A percentile compares a stretch with the other conserved stretches of the same genome.
phyloP scores from a whole-genome alignment of 2,113 vertebrate genomes.

The Heloderma charlesbogerti region DNA sequence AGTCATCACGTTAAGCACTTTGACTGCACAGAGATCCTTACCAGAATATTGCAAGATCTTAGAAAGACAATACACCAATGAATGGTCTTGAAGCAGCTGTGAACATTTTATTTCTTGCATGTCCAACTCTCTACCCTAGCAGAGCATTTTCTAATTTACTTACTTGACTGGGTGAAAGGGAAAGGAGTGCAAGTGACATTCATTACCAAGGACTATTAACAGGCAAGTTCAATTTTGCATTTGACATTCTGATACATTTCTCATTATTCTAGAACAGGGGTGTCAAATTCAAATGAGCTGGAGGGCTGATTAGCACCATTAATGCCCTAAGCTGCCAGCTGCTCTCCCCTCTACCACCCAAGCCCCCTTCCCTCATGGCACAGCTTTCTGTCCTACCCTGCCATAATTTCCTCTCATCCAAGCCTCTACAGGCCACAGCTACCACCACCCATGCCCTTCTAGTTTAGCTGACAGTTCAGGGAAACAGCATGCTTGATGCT shows the following conservation, averaged over 20 bases:
- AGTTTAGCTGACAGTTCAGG: neutral
- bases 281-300: neutral
- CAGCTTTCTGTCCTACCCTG: no score
- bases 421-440: neutral
- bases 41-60: slow-evolving; percentile 24
- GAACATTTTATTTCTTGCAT: neutral
- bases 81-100: neutral
- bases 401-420: neutral
- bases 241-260: neutral
- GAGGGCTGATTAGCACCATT: no score
- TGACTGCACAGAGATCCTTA: neutral
- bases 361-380: neutral
- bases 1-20: neutral
- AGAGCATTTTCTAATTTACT: neutral
- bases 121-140: neutral
- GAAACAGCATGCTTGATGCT: neutral
- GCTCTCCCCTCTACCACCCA: neutral
- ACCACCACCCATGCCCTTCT: neutral
- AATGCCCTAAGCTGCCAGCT: no score
- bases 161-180: neutral
- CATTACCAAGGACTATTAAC: neutral
- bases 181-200: neutral
- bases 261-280: neutral
- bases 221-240: slow-evolving; percentile 22
- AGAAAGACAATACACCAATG: neutral